phyloP scores from a whole-genome alignment of 64 coral and sea anemone genomes.

The Stylophora pistillata region DNA sequence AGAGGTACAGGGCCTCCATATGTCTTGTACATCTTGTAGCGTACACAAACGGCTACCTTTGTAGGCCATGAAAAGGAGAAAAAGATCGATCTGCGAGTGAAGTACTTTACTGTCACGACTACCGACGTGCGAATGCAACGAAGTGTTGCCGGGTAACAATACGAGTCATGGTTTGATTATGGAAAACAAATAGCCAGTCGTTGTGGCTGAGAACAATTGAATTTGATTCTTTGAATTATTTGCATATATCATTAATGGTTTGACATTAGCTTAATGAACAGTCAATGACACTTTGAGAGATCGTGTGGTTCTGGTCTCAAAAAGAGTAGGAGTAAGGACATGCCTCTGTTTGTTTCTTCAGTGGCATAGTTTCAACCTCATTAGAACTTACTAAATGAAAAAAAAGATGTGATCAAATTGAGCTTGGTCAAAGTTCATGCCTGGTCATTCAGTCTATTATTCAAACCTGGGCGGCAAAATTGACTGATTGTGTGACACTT shows the following conservation, averaged over 20 bases:
- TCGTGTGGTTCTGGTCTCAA: background rate
- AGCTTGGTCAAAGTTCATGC: background rate
- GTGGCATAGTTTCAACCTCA: background rate
- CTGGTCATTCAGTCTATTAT: background rate
- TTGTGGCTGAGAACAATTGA: background rate
- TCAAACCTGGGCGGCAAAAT: background rate
- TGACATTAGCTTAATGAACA: background rate
- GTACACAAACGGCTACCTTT: slow-evolving; percentile 5
- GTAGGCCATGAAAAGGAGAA: background rate
- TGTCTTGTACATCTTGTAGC: slow-evolving; percentile 23
- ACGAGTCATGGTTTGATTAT: background rate
- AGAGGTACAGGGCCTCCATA: slow-evolving; percentile 17
- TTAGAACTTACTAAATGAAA: no score
- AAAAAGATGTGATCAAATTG: background rate
- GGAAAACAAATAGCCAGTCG: slow-evolving; percentile 9
- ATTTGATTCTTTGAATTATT: slow-evolving; percentile 19
- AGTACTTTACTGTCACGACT: slow-evolving; percentile 3
- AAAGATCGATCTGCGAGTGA: background rate
- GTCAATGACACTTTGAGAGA: background rate
- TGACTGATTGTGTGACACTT: background rate
- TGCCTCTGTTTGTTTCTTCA: background rate
- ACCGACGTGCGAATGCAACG: background rate
- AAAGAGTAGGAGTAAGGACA: background rate
- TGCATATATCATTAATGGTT: slow-evolving; percentile 21
- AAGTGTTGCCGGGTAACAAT: slow-evolving; percentile 41